Evolutionary conservation across 2,113 vertebrate genomes (phyloP).

Genomic region (Stictonetta naevosa): DNA sequence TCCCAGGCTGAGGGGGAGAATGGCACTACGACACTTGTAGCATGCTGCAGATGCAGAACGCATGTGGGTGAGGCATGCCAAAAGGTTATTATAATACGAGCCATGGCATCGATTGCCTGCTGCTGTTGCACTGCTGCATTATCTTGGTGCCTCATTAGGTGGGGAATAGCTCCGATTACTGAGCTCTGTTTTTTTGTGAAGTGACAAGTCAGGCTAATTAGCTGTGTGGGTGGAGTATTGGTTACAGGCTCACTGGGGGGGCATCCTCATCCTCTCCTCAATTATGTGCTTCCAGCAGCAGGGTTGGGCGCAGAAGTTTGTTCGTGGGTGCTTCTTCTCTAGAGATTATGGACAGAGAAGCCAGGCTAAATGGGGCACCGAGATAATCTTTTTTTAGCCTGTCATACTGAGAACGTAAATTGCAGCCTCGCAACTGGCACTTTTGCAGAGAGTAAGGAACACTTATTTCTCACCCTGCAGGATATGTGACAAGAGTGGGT

Average conservation of each 20-base stretch:
- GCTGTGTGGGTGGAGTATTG: neutral
- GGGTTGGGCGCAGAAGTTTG: neutral
- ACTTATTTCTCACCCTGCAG: neutral
- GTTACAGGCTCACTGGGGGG: neutral
- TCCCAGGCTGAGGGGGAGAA: neutral
- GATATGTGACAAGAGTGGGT: neutral
- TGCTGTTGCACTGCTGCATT: neutral
- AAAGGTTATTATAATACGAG: neutral
- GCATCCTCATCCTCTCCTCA: constrained; percentile 8
- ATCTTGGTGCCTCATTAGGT: neutral
- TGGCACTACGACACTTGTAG: neutral
- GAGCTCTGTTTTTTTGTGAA: neutral
- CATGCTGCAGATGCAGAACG: neutral
- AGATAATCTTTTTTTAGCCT: constrained; percentile 10
- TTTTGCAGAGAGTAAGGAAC: constrained; percentile 7
- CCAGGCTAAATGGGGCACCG: neutral
- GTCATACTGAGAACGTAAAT: neutral
- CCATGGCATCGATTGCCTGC: neutral
- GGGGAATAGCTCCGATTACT: neutral
- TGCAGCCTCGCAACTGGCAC: constrained; percentile 6
- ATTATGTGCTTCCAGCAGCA: neutral
- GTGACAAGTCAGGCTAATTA: neutral
- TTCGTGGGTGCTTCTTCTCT: neutral
- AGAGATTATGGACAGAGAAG: neutral
- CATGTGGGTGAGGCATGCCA: neutral